phyloP scores from a whole-genome alignment of 2,797 vertebrate species.

The Remorina albescens region DNA sequence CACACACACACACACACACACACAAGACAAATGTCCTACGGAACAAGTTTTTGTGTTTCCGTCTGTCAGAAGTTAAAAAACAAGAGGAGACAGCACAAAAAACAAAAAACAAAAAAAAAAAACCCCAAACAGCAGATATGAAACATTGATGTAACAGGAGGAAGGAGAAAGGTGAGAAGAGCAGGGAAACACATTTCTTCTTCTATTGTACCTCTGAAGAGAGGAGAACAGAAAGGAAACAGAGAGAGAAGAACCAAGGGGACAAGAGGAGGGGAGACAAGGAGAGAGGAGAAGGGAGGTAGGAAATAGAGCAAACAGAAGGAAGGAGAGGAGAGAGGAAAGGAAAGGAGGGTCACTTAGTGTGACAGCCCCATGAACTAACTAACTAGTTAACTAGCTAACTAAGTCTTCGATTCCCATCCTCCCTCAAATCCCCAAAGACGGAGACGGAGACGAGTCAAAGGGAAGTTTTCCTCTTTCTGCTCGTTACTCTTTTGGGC shows the following conservation, averaged over 20 bases:
- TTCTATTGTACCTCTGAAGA: constrained; percentile 21
- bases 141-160: constrained; percentile 57
- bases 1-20: constrained; percentile 12
- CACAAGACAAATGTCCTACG: not conserved
- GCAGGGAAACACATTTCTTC: constrained; percentile 10
- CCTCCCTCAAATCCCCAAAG: constrained; percentile 2
- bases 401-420: no score
- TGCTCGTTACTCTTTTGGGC: no score
- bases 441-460: constrained; percentile 32
- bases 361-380: not conserved
- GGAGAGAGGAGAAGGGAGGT: not conserved
- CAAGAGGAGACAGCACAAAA: no score
- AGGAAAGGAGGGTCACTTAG: no score
- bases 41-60: not conserved
- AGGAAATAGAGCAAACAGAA: not conserved
- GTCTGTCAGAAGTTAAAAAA: no score
- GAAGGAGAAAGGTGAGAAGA: constrained; percentile 34
- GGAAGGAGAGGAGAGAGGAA: constrained; percentile 2
- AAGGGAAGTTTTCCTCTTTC: no score
- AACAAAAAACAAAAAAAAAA: not conserved
- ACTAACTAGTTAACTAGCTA: no score
- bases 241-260: not conserved
- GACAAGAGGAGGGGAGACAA: constrained; percentile 4
- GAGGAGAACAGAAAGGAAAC: not conserved
- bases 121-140: constrained; percentile 30